Conservation (phyloP, 2,888 invertebrate species). For the Acleris sparsana region DNA sequence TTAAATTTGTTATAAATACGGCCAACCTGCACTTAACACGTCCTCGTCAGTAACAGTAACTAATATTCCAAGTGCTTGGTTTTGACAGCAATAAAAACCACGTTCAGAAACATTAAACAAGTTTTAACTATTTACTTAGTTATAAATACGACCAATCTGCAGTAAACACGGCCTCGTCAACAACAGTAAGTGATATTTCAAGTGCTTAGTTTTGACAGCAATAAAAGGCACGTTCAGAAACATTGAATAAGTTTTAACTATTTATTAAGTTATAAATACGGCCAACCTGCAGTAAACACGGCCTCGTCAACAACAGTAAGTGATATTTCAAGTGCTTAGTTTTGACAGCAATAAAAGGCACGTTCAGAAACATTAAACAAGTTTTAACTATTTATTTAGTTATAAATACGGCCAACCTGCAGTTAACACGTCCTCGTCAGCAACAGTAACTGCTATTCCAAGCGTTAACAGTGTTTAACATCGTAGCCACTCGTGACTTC, state of each 20-base stretch:
- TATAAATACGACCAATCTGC: not conserved
- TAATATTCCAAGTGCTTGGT: not conserved
- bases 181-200: not conserved
- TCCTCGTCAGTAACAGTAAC: not conserved
- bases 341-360: too few species aligned
- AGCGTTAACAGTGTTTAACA: not conserved
- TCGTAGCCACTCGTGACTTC: conserved; percentile 4
- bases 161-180: not conserved
- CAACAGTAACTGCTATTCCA: not conserved
- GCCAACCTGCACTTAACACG: not conserved
- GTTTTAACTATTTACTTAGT: too few species aligned
- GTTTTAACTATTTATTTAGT: too few species aligned
- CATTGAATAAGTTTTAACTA: too few species aligned
- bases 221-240: too few species aligned
- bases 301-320: not conserved
- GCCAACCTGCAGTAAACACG: not conserved
- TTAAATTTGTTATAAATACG: too few species aligned
- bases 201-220: not conserved
- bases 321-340: not conserved
- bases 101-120: too few species aligned
- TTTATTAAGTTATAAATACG: too few species aligned
- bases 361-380: too few species aligned
- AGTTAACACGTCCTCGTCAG: not conserved
- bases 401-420: not conserved
- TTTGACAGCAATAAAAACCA: too few species aligned